phyloP scores from a whole-genome alignment of 1,140 invertebrate genomes.

The Ceratosolen fusciceps region DNA sequence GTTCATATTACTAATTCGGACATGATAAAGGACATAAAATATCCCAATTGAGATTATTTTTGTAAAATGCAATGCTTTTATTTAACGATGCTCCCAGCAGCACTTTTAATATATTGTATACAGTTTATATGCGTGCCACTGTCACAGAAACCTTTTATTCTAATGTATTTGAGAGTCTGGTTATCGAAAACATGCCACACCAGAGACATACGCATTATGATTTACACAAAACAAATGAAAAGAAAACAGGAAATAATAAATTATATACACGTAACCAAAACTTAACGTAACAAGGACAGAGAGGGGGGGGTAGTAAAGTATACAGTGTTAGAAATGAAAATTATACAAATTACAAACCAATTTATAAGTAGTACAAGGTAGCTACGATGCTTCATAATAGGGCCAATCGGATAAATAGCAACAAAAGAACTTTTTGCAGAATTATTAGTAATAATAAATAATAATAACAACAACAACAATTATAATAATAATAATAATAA shows the following conservation, averaged over 20 bases:
- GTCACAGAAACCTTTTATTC: constrained; percentile 11
- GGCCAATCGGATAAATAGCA: background rate
- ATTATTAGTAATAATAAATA: constrained; percentile 17
- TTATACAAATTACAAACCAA: constrained; percentile 2
- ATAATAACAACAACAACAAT: too few relatives aligned
- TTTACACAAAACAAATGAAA: constrained; percentile 55
- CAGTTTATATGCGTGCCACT: constrained; percentile 25
- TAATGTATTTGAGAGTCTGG: constrained; percentile 22
- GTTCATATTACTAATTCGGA: background rate
- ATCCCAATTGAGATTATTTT: background rate
- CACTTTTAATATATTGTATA: constrained; percentile 10
- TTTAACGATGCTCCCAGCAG: constrained; percentile 15
- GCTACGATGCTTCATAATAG: constrained; percentile 30
- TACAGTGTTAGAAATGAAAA: background rate
- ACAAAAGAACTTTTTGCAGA: constrained; percentile 17
- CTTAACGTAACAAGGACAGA: background rate
- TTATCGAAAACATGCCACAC: constrained; percentile 61
- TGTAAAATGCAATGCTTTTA: background rate
- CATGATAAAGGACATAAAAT: background rate
- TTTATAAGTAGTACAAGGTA: constrained; percentile 1
- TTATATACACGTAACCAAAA: constrained; percentile 22
- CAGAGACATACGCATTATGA: constrained; percentile 55
- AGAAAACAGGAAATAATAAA: constrained; percentile 16
- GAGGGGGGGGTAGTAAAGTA: background rate
- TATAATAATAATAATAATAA: too few relatives aligned